Evolutionary conservation across 2,888 invertebrate species (phyloP), one percentile per base, ranked within the genome.

Genomic region (Rhyacophila evoluta): DNA sequence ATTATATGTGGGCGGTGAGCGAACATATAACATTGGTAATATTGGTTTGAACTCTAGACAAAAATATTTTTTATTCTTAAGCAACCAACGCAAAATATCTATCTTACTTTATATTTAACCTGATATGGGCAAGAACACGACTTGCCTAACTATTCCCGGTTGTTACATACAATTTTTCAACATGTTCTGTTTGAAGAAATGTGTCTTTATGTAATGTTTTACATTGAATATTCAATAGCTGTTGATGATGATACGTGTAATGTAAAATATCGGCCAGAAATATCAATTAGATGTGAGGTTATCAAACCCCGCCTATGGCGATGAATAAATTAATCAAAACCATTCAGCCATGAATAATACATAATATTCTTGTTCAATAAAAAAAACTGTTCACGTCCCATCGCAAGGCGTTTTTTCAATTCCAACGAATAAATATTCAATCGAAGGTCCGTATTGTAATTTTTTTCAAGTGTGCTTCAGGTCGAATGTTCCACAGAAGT

Each of bases 281-380:
- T 55, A 55, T 55, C 55, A 55, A 55, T 55, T 55, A 55, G 55
- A 10, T 19, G 10, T 55, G 55, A 55, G 55, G 55, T 55, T 55
- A 55, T 55, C 55, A 55, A 19, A 55, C 55, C 55, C 55, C 55
- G 55, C 55, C 55, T 19, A 55, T 55, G 55, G 55, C 25, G 25
- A 19, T 55, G 55, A 55, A 55, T 55, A 55, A 55, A 55, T 55
- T 55, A 55, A 55, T 55, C 25, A 55, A 19, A 55, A 55, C 15
- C 55, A 55, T 8, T 19, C 55, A 55, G 55, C 55, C 55, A 55
- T 55, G 55, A 55, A 55, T 55, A 55, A 55, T 19, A 55, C 19
- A 55, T 55, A 55, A 19, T 55, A 10, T 55, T 55, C 55, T 55
- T 6, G 29, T 33, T 55, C 19, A 55, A 55, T 55, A 55, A 19